Evolutionary conservation across 2,888 invertebrate genomes (phyloP).

Genomic region (Axea sp.): DNA sequence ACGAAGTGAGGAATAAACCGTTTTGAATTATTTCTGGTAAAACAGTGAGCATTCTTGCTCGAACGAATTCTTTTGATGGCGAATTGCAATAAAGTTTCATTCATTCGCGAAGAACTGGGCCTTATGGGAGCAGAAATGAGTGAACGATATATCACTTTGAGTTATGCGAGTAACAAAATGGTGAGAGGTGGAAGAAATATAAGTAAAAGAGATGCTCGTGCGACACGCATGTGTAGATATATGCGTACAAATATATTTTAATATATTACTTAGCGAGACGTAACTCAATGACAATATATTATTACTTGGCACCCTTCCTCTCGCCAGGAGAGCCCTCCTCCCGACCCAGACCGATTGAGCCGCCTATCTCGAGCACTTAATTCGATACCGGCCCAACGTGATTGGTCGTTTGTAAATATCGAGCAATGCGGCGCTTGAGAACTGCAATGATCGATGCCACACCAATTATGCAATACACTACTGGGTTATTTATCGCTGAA

Average conservation of each 20-base stretch:
- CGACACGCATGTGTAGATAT: constrained; percentile 62
- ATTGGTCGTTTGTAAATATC: constrained; percentile 55
- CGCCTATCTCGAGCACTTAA: constrained; percentile 31
- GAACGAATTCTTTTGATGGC: no score
- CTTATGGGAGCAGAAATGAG: constrained; percentile 41
- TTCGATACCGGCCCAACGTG: constrained; percentile 35
- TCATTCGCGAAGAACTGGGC: constrained; percentile 11
- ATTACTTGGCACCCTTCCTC: constrained; percentile 68
- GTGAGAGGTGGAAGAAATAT: constrained; percentile 38
- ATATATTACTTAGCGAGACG: constrained; percentile 72
- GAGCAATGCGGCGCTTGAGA: constrained; percentile 15
- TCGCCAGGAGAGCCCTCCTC: constrained; percentile 40
- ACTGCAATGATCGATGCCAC: constrained; percentile 46
- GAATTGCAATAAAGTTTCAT: no score
- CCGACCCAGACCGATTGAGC: constrained; percentile 56
- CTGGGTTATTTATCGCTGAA: constrained; percentile 48
- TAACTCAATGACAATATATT: constrained; percentile 74
- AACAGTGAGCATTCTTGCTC: no score
- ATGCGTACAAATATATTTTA: constrained; percentile 60
- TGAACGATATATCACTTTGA: constrained; percentile 53
- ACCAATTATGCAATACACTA: constrained; percentile 55
- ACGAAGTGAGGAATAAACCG: no score
- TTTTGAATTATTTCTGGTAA: no score
- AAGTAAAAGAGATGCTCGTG: constrained; percentile 43
- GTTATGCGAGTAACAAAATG: constrained; percentile 34